Conservation (phyloP, 2,797 vertebrate species). For the Sebastiscus albofasciatus region DNA sequence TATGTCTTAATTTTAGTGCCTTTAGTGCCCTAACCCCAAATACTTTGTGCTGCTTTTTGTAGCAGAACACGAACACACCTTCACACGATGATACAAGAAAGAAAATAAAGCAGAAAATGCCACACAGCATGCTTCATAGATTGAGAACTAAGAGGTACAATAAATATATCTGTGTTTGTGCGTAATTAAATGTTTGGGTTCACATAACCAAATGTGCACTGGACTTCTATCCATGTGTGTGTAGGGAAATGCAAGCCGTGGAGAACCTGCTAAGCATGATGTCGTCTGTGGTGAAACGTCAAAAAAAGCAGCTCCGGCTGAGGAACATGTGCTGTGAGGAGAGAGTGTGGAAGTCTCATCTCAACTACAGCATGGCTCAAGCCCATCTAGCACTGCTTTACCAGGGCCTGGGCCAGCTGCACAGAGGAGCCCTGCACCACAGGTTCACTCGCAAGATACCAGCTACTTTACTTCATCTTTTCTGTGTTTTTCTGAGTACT, state of each 20-base stretch:
- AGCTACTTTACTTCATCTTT: background rate
- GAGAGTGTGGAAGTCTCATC: slow-evolving; percentile 87
- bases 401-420: slow-evolving; percentile 71
- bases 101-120: slow-evolving; percentile 48
- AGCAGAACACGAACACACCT: slow-evolving; percentile 24
- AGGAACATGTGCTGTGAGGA: slow-evolving; percentile 83
- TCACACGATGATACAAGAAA: slow-evolving; percentile 29
- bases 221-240: background rate
- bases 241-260: slow-evolving; percentile 64
- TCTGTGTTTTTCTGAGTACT: background rate
- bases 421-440: slow-evolving; percentile 56
- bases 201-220: background rate
- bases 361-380: slow-evolving; percentile 86
- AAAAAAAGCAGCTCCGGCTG: slow-evolving; percentile 74
- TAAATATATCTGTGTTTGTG: background rate
- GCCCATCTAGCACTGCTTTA: slow-evolving; percentile 84
- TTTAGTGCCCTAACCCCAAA: background rate
- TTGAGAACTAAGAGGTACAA: slow-evolving; percentile 51
- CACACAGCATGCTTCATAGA: slow-evolving; percentile 23
- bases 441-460: slow-evolving; percentile 77
- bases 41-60: slow-evolving; percentile 1
- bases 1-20: background rate
- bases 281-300: slow-evolving; percentile 65
- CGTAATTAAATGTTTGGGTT: background rate
- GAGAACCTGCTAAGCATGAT: slow-evolving; percentile 75